A percentile compares a stretch with the other conserved stretches of the same genome.
These are phyloP conservation scores for Campaea margaritaria DNA, from an alignment of 2,888 invertebrate species.

Conservation along the genomic window DNA sequence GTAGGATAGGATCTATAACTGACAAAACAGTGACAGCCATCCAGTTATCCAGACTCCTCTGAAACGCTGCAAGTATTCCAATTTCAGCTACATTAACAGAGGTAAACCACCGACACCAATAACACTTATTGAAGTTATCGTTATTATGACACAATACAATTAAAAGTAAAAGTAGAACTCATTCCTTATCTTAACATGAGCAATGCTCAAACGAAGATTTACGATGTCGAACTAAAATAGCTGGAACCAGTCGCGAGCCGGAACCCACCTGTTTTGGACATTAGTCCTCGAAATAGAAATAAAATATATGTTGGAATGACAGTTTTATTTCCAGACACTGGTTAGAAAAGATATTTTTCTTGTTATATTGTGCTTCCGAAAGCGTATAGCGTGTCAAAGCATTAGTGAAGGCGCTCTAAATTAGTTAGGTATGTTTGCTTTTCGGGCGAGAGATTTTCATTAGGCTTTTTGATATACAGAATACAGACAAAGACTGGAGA, in stretches of 20 bases:
- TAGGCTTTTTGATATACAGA: too few species aligned
- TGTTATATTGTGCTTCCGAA: conserved; percentile 9
- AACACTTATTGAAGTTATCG: conserved; percentile 34
- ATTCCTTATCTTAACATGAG: conserved; percentile 69
- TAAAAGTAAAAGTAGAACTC: conserved; percentile 51
- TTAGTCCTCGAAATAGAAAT: conserved; percentile 69
- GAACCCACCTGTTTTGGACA: conserved; percentile 70
- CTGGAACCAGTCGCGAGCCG: conserved; percentile 44
- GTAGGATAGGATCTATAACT: too few species aligned
- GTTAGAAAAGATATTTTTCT: conserved; percentile 42
- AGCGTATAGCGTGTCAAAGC: conserved; percentile 8
- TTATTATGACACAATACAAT: conserved; percentile 36
- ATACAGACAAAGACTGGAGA: too few species aligned
- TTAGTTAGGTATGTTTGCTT: neutral
- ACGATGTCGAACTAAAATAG: conserved; percentile 43
- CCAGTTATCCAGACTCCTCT: too few species aligned
- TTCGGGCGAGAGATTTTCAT: too few species aligned
- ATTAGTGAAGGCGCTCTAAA: neutral
- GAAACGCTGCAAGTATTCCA: too few species aligned
- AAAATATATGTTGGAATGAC: conserved; percentile 66
- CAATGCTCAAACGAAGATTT: conserved; percentile 72
- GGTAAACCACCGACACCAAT: conserved; percentile 9
- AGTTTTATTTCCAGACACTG: conserved; percentile 63
- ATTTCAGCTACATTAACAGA: too few species aligned
- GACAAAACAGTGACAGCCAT: too few species aligned